phyloP scores from a whole-genome alignment of 2,113 vertebrate genomes.

The Pogonocichla stellata region DNA sequence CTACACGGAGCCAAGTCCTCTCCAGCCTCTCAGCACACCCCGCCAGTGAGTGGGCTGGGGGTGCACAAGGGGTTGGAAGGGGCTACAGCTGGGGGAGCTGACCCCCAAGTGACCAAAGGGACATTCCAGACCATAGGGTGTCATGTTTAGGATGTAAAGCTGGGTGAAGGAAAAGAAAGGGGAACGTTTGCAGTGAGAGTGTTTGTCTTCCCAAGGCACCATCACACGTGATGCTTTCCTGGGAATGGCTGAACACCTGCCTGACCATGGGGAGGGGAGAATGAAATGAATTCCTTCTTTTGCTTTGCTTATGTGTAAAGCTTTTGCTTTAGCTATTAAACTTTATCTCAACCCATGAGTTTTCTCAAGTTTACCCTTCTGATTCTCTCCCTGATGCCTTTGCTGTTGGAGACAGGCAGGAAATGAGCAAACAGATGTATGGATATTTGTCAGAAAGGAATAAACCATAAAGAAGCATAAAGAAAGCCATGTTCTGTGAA shows the following conservation, averaged over 20 bases:
- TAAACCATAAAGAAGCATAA: background rate
- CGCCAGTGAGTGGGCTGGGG: too few relatives aligned
- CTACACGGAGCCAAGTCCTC: too few relatives aligned
- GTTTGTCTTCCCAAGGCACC: background rate
- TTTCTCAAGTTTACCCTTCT: background rate
- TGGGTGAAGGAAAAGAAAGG: background rate
- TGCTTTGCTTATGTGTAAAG: background rate
- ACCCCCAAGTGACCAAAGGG: background rate
- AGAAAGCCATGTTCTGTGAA: background rate
- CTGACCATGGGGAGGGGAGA: background rate
- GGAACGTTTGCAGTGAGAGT: fast-evolving
- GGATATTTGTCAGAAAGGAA: background rate
- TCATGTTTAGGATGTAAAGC: background rate
- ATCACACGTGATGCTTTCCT: fast-evolving
- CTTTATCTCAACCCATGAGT: fast-evolving
- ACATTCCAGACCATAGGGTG: too few relatives aligned
- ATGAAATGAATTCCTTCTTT: background rate
- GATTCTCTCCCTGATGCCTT: background rate
- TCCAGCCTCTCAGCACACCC: background rate
- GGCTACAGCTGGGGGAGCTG: background rate
- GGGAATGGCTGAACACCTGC: background rate
- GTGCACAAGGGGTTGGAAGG: background rate
- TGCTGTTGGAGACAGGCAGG: too few relatives aligned
- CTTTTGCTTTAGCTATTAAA: background rate
- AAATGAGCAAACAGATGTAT: background rate